Conservation (phyloP, 2,888 invertebrate species). For the Caenorhabditis angaria region DNA sequence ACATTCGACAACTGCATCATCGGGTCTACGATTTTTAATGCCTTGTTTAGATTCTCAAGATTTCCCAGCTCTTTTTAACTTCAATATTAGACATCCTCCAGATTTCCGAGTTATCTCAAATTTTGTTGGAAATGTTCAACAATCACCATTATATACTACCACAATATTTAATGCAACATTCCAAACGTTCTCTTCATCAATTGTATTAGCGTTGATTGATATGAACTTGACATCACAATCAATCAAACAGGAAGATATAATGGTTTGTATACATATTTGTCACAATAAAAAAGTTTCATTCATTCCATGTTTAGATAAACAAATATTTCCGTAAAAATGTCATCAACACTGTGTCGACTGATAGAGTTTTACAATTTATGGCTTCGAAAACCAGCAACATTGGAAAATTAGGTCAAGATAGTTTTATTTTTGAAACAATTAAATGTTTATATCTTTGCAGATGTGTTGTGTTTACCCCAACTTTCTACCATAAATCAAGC, state of each 20-base stretch:
- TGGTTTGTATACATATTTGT: conserved; percentile 7
- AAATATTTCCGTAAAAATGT: conserved; percentile 24
- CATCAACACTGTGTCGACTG: conserved; percentile 21
- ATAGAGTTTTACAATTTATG: conserved; percentile 39
- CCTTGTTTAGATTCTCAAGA: conserved; percentile 45
- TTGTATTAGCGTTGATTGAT: conserved; percentile 31
- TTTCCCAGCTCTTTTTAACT: conserved; percentile 42
- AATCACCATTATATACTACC: conserved; percentile 15
- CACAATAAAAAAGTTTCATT: neutral
- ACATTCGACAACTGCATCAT: conserved; percentile 13
- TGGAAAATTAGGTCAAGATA: conserved; percentile 31
- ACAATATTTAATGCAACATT: conserved; percentile 30
- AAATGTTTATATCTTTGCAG: conserved; percentile 15
- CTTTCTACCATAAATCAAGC: conserved; percentile 21
- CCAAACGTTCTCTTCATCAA: conserved; percentile 15
- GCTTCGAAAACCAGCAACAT: conserved; percentile 19
- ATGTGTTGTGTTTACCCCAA: conserved; percentile 31
- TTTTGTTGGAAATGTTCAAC: conserved; percentile 26
- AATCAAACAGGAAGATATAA: conserved; percentile 21
- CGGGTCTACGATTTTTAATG: conserved; percentile 38
- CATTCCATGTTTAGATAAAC: conserved; percentile 23
- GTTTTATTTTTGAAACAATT: neutral
- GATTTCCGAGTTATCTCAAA: conserved; percentile 32
- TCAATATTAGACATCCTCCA: conserved; percentile 32
- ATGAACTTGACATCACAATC: conserved; percentile 9